Conservation (phyloP, 2,888 invertebrate species). For the Protula sp. region DNA sequence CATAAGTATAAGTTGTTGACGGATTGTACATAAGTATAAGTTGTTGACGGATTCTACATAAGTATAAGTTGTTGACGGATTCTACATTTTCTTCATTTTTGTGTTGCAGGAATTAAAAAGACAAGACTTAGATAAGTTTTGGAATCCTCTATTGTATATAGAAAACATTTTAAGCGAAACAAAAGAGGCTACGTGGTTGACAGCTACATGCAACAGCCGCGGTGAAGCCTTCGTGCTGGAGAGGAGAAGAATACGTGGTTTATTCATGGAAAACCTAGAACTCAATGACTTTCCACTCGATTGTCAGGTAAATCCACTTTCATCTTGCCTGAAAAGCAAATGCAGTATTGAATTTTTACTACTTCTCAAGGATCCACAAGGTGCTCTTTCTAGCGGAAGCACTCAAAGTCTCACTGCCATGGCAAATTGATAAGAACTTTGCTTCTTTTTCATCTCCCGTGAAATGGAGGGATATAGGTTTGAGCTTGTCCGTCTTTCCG, state of each 20-base stretch:
- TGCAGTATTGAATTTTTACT: too few species aligned
- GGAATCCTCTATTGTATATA: slow-evolving; percentile 37
- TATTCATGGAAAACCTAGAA: slow-evolving; percentile 34
- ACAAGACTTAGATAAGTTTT: slow-evolving; percentile 27
- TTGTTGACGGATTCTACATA: too few species aligned
- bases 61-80: too few species aligned
- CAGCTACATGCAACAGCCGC: slow-evolving; percentile 18
- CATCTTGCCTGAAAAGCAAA: background rate
- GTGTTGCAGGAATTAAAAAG: slow-evolving; percentile 24
- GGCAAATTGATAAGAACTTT: too few species aligned
- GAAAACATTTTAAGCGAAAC: slow-evolving; percentile 35
- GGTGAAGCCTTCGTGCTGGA: slow-evolving; percentile 26
- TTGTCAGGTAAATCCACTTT: slow-evolving; percentile 29
- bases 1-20: too few species aligned
- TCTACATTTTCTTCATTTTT: background rate
- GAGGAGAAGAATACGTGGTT: slow-evolving; percentile 27
- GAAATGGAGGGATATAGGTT: too few species aligned
- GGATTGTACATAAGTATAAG: too few species aligned
- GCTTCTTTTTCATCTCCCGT: too few species aligned
- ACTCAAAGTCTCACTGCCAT: too few species aligned
- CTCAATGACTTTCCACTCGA: slow-evolving; percentile 25
- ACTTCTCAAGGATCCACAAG: too few species aligned
- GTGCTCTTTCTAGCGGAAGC: too few species aligned
- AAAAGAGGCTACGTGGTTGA: slow-evolving; percentile 32
- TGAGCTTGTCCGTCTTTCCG: too few species aligned